phyloP scores from a whole-genome alignment of 2,888 invertebrate species.

The Cephus spinipes region DNA sequence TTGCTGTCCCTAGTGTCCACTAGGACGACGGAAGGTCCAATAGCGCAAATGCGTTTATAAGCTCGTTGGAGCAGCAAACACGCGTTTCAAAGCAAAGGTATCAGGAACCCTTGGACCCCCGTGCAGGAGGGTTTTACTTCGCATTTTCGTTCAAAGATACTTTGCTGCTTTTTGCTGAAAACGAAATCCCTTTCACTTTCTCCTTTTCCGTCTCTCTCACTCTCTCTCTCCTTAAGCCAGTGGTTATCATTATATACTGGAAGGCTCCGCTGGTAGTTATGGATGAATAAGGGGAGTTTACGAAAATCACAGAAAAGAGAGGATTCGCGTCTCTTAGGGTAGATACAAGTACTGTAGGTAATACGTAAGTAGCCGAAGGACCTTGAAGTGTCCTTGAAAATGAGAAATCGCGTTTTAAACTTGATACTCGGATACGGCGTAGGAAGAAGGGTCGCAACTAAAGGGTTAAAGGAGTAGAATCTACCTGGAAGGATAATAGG shows the following conservation, averaged over 20 bases:
- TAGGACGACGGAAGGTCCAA: slow-evolving; percentile 34
- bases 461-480: slow-evolving; percentile 49
- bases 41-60: slow-evolving; percentile 53
- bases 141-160: neutral
- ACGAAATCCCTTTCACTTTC: neutral
- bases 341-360: neutral
- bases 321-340: neutral
- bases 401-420: neutral
- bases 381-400: neutral
- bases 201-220: neutral
- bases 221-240: neutral
- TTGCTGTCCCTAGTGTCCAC: slow-evolving; percentile 6
- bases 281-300: neutral
- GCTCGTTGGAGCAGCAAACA: slow-evolving; percentile 41
- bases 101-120: slow-evolving; percentile 10
- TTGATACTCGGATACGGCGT: neutral
- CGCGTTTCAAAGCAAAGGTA: slow-evolving; percentile 29
- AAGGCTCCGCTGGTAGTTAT: neutral
- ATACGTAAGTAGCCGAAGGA: neutral
- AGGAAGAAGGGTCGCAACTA: slow-evolving; percentile 48
- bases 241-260: neutral
- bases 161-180: neutral
- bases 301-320: neutral
- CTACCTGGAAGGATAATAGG: slow-evolving; percentile 27
- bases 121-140: neutral